A percentile compares a stretch with the other conserved stretches of the same genome.
These are phyloP conservation scores for Emesis furor DNA, from an alignment of 2,888 invertebrate species.

Conservation along the genomic window DNA sequence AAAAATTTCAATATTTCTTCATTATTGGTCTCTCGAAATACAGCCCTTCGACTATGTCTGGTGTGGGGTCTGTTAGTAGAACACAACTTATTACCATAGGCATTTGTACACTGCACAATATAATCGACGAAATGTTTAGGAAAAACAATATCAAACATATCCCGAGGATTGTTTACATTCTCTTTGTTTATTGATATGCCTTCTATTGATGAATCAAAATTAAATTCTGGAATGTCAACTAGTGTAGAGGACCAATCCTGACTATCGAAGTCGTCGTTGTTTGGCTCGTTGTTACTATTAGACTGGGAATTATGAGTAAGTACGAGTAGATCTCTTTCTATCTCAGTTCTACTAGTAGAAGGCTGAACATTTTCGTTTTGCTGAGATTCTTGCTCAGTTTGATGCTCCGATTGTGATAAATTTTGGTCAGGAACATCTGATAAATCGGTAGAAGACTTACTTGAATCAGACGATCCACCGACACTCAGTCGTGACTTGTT, in stretches of 20 bases:
- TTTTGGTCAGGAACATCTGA: slow-evolving; percentile 43
- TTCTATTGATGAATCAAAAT: slow-evolving; percentile 51
- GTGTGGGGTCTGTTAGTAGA: slow-evolving; percentile 54
- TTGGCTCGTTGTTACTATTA: slow-evolving; percentile 46
- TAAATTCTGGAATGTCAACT: slow-evolving; percentile 55
- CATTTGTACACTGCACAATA: slow-evolving; percentile 58
- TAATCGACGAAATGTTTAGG: slow-evolving; percentile 49
- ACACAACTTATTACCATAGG: slow-evolving; percentile 52
- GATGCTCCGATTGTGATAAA: slow-evolving; percentile 42
- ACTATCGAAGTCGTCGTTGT: slow-evolving; percentile 39
- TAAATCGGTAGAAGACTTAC: slow-evolving; percentile 49
- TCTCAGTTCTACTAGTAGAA: slow-evolving; percentile 41
- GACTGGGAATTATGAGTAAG: slow-evolving; percentile 33
- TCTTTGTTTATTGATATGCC: slow-evolving; percentile 51
- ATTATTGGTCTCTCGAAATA: slow-evolving; percentile 48
- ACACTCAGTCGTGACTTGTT: slow-evolving; percentile 30
- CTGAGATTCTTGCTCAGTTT: slow-evolving; percentile 35
- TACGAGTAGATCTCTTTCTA: not conserved
- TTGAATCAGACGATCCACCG: slow-evolving; percentile 51
- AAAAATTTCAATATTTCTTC: slow-evolving; percentile 38
- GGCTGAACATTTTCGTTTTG: slow-evolving; percentile 33
- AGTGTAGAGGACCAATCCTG: slow-evolving; percentile 49
- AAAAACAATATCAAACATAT: slow-evolving; percentile 51
- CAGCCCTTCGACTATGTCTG: slow-evolving; percentile 45
- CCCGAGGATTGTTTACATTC: slow-evolving; percentile 41